phyloP scores from a whole-genome alignment of 2,113 vertebrate species.

The Passer domesticus region DNA sequence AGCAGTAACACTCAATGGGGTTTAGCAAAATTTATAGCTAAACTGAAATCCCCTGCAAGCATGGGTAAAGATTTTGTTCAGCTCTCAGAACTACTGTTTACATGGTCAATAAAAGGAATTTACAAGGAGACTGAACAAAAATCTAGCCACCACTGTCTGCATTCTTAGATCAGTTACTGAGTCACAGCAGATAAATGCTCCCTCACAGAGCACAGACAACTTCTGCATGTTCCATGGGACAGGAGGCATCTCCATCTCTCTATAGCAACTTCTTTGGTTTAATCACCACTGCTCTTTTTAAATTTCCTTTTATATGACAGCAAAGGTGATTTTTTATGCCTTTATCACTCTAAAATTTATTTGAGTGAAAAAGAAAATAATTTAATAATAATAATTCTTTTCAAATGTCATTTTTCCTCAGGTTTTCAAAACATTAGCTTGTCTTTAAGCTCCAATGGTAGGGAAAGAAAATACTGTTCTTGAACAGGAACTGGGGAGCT shows the following conservation, averaged over 20 bases:
- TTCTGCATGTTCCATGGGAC: not conserved
- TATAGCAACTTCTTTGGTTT: not conserved
- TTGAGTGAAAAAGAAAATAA: not conserved
- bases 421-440: not conserved
- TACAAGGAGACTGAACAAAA: slow-evolving; percentile 11
- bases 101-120: slow-evolving; percentile 51
- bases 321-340: not conserved
- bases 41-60: slow-evolving; percentile 18
- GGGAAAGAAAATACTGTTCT: not conserved
- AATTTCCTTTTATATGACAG: not conserved
- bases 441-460: not conserved
- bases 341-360: not conserved
- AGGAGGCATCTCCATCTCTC: not conserved
- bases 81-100: slow-evolving; percentile 45
- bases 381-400: not conserved
- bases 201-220: not conserved
- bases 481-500: not conserved
- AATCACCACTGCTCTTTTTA: not conserved
- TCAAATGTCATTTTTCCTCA: not conserved
- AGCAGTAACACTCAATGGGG: slow-evolving; percentile 21
- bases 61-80: slow-evolving; percentile 1
- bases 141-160: not conserved
- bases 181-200: not conserved
- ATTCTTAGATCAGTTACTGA: not conserved
- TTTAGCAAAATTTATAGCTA: slow-evolving; percentile 51